These are phyloP conservation scores for Chiloscyllium punctatum DNA, from an alignment of 2,797 vertebrate genomes.

Conservation along the genomic window DNA sequence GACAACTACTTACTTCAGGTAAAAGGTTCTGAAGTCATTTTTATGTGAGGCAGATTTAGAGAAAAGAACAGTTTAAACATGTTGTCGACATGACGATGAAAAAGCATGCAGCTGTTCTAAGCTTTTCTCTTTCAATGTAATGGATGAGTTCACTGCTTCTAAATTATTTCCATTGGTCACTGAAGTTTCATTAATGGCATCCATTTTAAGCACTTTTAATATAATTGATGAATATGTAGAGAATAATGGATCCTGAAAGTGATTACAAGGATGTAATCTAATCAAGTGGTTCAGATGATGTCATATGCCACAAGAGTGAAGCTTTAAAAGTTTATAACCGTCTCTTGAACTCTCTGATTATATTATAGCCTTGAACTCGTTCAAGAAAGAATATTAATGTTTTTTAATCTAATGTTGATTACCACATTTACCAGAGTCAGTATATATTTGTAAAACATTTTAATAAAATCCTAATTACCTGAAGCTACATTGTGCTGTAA, in stretches of 20 bases:
- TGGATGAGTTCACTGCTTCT: conserved; percentile 28
- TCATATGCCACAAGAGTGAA: conserved; percentile 35
- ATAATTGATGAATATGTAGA: conserved; percentile 36
- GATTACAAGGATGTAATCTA: conserved; percentile 38
- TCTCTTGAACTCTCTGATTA: conserved; percentile 21
- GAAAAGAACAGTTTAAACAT: background rate
- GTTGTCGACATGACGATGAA: background rate
- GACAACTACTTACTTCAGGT: background rate
- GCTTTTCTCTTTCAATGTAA: background rate
- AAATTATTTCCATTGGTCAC: conserved; percentile 34
- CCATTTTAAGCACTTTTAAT: conserved; percentile 37
- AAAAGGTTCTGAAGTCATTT: background rate
- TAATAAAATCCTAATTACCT: conserved; percentile 35
- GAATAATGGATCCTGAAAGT: conserved; percentile 36
- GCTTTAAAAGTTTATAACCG: conserved; percentile 34
- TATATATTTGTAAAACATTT: conserved; percentile 27
- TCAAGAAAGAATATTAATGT: conserved; percentile 32
- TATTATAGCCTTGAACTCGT: conserved; percentile 19
- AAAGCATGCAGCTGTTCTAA: conserved; percentile 6
- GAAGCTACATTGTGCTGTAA: conserved; percentile 3
- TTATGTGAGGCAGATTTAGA: background rate
- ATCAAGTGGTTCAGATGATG: conserved; percentile 38
- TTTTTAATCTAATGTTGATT: conserved; percentile 33
- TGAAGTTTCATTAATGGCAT: conserved; percentile 35
- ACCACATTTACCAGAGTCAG: conserved; percentile 14